These are phyloP conservation scores for Hofmannophila pseudospretella DNA, from an alignment of 2,888 invertebrate genomes.

Conservation along the genomic window DNA sequence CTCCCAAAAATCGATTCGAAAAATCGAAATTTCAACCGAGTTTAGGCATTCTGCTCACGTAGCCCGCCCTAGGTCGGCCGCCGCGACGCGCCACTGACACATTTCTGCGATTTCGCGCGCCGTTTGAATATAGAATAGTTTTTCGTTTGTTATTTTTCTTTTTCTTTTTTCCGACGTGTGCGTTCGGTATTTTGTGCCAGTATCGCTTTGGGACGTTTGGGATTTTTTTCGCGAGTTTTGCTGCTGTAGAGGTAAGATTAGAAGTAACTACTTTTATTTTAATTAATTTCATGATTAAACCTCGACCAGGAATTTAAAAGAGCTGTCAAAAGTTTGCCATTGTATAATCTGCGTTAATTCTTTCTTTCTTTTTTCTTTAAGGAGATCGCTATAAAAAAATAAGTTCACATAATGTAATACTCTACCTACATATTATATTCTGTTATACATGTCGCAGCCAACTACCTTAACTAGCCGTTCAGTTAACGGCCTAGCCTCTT, in stretches of 20 bases:
- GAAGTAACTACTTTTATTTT: slow-evolving; percentile 7
- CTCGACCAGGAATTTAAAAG: too few relatives aligned
- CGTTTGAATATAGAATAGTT: slow-evolving; percentile 70
- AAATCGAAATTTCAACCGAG: slow-evolving; percentile 42
- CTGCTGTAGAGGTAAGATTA: slow-evolving; percentile 43
- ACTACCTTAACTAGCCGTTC: too few relatives aligned
- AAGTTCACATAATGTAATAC: too few relatives aligned
- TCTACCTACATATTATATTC: too few relatives aligned
- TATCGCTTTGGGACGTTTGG: slow-evolving; percentile 33
- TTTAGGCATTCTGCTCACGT: slow-evolving; percentile 58
- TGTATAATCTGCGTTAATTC: too few relatives aligned
- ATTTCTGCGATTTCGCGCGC: slow-evolving; percentile 70
- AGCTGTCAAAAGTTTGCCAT: too few relatives aligned
- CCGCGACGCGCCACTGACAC: slow-evolving; percentile 74
- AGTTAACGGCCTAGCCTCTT: too few relatives aligned
- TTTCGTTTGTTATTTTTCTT: slow-evolving; percentile 42
- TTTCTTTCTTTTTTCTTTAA: too few relatives aligned
- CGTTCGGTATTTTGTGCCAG: slow-evolving; percentile 47
- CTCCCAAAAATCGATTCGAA: slow-evolving; percentile 56
- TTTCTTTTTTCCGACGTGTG: slow-evolving; percentile 52
- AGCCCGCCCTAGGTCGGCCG: slow-evolving; percentile 64
- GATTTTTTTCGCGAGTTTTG: slow-evolving; percentile 27
- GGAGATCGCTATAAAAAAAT: too few relatives aligned
- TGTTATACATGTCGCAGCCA: too few relatives aligned
- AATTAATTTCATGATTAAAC: slow-evolving; percentile 5